These are phyloP conservation scores for Chloebia gouldiae DNA, from an alignment of 2,113 vertebrate genomes.

Conservation along the genomic window DNA sequence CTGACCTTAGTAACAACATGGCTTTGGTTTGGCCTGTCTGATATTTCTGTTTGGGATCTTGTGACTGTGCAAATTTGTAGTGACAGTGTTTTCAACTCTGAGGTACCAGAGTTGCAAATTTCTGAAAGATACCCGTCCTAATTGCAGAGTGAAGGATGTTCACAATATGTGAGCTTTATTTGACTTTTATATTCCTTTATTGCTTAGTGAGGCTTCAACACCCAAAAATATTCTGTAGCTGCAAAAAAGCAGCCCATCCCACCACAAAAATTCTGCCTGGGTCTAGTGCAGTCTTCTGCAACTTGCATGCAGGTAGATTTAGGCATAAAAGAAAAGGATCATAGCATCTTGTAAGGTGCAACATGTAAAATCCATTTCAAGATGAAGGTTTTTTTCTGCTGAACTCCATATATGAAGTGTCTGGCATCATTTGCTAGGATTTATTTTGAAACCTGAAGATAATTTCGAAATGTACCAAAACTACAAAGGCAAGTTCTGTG, in stretches of 20 bases:
- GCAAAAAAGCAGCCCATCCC: neutral
- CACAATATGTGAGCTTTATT: neutral
- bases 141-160: neutral
- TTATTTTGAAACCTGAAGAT: neutral
- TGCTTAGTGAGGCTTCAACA: neutral
- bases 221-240: neutral
- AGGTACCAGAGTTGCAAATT: neutral
- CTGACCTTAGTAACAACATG: neutral
- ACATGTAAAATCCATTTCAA: neutral
- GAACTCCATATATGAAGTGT: neutral
- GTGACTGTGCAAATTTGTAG: neutral
- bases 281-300: neutral
- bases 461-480: neutral
- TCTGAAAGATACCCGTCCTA: neutral
- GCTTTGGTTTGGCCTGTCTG: neutral
- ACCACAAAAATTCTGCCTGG: neutral
- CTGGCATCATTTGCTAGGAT: neutral
- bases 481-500: neutral
- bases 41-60: neutral
- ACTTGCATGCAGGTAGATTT: neutral
- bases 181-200: neutral
- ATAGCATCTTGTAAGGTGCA: neutral
- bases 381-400: neutral
- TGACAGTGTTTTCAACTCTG: neutral
- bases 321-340: neutral